phyloP scores from a whole-genome alignment of 2,797 vertebrate species.

The Oophaga sylvatica region DNA sequence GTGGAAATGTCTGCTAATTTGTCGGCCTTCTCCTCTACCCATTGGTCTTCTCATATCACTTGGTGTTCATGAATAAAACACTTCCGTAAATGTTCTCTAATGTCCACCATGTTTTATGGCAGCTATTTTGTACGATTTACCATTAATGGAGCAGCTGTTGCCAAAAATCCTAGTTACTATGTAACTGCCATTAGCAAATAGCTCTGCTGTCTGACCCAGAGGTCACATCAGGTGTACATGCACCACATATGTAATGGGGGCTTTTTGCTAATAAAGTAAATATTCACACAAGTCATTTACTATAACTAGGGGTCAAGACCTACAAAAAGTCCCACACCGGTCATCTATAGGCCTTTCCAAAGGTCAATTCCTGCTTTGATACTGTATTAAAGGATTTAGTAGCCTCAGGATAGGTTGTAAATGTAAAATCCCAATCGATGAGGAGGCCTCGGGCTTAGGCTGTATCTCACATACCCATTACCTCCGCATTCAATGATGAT shows the following conservation, averaged over 20 bases:
- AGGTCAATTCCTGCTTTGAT: neutral
- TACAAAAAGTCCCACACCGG: neutral
- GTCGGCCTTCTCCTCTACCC: too few relatives aligned
- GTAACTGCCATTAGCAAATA: neutral
- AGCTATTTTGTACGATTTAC: neutral
- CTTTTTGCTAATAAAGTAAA: neutral
- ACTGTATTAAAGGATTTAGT: neutral
- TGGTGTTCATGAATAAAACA: neutral
- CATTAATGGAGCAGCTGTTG: neutral
- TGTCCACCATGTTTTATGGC: neutral
- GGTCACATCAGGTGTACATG: neutral
- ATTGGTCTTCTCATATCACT: neutral
- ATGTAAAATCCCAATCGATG: too few relatives aligned
- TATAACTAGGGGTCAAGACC: neutral
- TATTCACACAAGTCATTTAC: neutral
- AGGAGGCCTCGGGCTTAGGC: too few relatives aligned
- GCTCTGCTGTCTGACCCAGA: neutral
- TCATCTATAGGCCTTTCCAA: neutral
- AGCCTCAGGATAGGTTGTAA: too few relatives aligned
- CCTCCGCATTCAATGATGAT: too few relatives aligned
- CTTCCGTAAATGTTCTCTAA: neutral
- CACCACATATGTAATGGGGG: neutral
- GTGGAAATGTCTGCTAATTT: too few relatives aligned
- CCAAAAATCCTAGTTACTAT: neutral
- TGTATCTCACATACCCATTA: too few relatives aligned